A percentile compares a stretch with the other conserved stretches of the same genome.
These are phyloP conservation scores for Lacerta viridis DNA, from an alignment of 2,797 vertebrate genomes.

Conservation along the genomic window DNA sequence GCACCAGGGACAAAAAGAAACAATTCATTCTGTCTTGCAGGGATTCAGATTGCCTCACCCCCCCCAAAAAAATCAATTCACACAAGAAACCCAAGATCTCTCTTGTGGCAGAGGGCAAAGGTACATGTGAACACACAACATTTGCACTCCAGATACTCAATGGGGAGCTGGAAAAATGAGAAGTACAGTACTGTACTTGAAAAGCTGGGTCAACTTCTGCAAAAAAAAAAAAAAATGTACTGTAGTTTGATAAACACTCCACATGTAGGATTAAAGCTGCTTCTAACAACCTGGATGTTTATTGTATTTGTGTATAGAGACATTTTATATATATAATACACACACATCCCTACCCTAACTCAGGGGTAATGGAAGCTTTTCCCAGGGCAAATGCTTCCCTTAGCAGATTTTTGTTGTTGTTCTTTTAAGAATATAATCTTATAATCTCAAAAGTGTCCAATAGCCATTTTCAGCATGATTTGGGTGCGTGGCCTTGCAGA, in stretches of 20 bases:
- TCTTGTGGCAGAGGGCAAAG: slow-evolving; percentile 42
- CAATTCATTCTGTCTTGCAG: slow-evolving; percentile 51
- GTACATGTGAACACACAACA: slow-evolving; percentile 21
- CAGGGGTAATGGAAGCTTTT: background rate
- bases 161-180: slow-evolving; percentile 6
- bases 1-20: slow-evolving; percentile 25
- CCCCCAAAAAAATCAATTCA: background rate
- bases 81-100: slow-evolving; percentile 7
- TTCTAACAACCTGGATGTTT: slow-evolving; percentile 5
- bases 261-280: slow-evolving; percentile 37
- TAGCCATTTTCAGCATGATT: background rate
- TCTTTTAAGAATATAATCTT: slow-evolving; percentile 25
- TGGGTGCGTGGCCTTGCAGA: background rate
- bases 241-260: slow-evolving; percentile 38
- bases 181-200: slow-evolving; percentile 34
- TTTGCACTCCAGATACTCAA: slow-evolving; percentile 38
- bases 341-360: background rate
- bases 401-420: background rate
- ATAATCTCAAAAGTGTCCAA: background rate
- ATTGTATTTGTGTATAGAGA: slow-evolving; percentile 28
- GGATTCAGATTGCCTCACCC: slow-evolving; percentile 35
- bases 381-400: background rate
- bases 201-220: slow-evolving; percentile 45
- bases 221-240: slow-evolving; percentile 1
- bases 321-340: background rate